Evolutionary conservation across 2,113 vertebrate genomes (phyloP).

Genomic region (Synchiropus splendidus): DNA sequence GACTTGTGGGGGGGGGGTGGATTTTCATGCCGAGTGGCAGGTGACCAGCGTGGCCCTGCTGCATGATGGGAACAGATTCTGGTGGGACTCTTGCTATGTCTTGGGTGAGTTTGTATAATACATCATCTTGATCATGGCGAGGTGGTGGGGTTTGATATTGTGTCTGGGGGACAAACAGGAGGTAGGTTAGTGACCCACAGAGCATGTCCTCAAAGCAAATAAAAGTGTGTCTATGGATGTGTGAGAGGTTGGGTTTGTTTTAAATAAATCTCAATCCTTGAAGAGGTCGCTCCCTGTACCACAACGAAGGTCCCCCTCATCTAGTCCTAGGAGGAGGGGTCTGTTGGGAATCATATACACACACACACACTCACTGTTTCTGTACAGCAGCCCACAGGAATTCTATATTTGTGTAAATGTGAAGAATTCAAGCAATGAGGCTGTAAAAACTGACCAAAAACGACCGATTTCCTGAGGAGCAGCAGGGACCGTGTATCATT

Average conservation of each 20-base stretch:
- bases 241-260: slow-evolving; percentile 7
- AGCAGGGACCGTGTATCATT: slow-evolving; percentile 5
- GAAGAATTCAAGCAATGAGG: slow-evolving; percentile 64
- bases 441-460: slow-evolving; percentile 47
- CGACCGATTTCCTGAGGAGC: slow-evolving; percentile 30
- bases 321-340: too few species aligned
- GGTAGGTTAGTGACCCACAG: too few species aligned
- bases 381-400: slow-evolving; percentile 57
- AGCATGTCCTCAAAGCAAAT: neutral
- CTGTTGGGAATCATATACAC: slow-evolving; percentile 1
- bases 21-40: slow-evolving; percentile 39
- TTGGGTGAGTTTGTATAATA: too few species aligned
- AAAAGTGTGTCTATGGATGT: slow-evolving; percentile 3
- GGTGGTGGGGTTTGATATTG: too few species aligned
- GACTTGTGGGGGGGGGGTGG: slow-evolving; percentile 8
- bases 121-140: too few species aligned
- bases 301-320: too few species aligned
- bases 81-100: too few species aligned
- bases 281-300: too few species aligned
- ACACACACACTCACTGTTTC: slow-evolving; percentile 50
- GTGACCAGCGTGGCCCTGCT: slow-evolving; percentile 25
- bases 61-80: neutral
- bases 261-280: too few species aligned
- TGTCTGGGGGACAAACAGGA: too few species aligned
- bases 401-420: slow-evolving; percentile 70